These are phyloP conservation scores for Pheosia gnoma DNA, from an alignment of 2,888 invertebrate species.

Conservation along the genomic window DNA sequence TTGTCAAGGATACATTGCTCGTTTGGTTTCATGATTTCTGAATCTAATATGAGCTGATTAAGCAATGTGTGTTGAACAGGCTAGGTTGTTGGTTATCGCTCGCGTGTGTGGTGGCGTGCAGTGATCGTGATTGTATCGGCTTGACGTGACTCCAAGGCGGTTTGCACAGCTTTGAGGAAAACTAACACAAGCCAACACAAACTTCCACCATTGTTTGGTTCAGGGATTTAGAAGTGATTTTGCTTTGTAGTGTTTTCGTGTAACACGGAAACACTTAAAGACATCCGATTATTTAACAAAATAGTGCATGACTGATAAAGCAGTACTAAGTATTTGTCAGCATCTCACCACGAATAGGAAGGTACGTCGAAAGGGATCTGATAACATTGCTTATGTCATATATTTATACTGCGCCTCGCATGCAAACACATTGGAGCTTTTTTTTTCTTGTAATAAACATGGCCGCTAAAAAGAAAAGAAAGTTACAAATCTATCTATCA, in stretches of 20 bases:
- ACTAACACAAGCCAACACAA: slow-evolving; percentile 83
- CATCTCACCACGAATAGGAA: no score
- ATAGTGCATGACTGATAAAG: no score
- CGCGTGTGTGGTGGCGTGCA: slow-evolving; percentile 31
- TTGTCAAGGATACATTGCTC: slow-evolving; percentile 39
- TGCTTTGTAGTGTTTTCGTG: slow-evolving; percentile 18
- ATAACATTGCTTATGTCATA: no score
- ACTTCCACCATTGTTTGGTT: slow-evolving; percentile 60
- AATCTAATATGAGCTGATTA: not conserved
- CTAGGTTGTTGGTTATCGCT: not conserved
- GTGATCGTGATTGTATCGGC: slow-evolving; percentile 63
- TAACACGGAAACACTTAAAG: not conserved
- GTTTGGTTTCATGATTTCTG: slow-evolving; percentile 14
- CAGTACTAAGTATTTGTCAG: no score
- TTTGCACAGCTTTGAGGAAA: slow-evolving; percentile 76
- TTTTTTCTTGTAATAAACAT: no score
- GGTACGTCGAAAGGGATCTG: no score
- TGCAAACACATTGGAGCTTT: no score
- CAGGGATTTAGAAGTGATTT: slow-evolving; percentile 28
- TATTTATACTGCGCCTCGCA: no score
- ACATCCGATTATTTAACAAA: not conserved
- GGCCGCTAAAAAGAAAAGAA: no score
- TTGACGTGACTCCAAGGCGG: slow-evolving; percentile 70
- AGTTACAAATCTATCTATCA: no score
- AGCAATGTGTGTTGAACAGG: slow-evolving; percentile 14